Conservation (phyloP, 2,113 vertebrate species). For the Hepsetus odoe region DNA sequence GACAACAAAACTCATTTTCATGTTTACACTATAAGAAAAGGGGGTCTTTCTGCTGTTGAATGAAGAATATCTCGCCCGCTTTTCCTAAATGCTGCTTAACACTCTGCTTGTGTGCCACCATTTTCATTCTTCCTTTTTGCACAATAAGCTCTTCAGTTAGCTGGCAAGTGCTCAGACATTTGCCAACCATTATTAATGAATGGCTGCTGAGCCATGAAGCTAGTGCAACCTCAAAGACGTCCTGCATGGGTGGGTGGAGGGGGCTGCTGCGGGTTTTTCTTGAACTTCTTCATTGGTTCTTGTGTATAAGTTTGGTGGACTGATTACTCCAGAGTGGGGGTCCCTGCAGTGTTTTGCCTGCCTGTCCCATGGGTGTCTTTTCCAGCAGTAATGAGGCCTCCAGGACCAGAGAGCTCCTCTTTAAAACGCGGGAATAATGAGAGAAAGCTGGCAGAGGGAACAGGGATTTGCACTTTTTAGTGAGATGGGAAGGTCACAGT, state of each 20-base stretch:
- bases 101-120: background rate
- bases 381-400: conserved; percentile 81
- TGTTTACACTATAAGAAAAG: background rate
- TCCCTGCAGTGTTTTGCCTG: conserved; percentile 71
- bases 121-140: conserved; percentile 65
- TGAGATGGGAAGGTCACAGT: conserved; percentile 75
- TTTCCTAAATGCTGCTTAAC: background rate
- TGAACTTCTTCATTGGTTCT: conserved; percentile 70
- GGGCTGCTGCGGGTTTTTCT: conserved; percentile 61
- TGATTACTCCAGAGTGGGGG: conserved; percentile 74
- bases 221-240: conserved; percentile 74
- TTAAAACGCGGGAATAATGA: conserved; percentile 77
- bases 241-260: conserved; percentile 71
- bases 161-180: conserved; percentile 51
- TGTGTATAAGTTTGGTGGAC: conserved; percentile 57
- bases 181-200: conserved; percentile 46
- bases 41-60: background rate
- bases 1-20: background rate
- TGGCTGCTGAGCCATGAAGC: conserved; percentile 69
- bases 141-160: conserved; percentile 67
- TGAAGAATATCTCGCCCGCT: background rate
- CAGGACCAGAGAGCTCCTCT: conserved; percentile 75
- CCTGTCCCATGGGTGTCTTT: conserved; percentile 80
- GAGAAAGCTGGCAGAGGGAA: conserved; percentile 75
- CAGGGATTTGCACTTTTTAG: conserved; percentile 72